Conservation (phyloP, 2,888 invertebrate species). For the Phyto melanocephala region DNA sequence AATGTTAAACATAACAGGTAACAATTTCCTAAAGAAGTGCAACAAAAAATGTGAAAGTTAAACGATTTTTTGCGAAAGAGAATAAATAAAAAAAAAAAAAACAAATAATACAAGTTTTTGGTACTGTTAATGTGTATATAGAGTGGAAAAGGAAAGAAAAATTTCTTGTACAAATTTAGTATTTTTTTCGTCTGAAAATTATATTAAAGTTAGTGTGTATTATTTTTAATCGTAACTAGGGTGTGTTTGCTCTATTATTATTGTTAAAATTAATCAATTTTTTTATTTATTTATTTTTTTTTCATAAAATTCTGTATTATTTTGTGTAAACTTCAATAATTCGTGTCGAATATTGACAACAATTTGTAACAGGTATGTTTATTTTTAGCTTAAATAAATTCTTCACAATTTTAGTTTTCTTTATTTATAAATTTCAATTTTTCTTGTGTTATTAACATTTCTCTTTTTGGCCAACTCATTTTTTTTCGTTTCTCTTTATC, state of each 20-base stretch:
- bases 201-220: neutral
- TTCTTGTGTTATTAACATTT: neutral
- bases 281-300: neutral
- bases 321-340: neutral
- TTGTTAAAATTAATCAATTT: neutral
- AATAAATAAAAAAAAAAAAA: slow-evolving; percentile 14
- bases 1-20: slow-evolving; percentile 44
- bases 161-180: slow-evolving; percentile 2
- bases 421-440: neutral
- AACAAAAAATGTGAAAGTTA: slow-evolving; percentile 54
- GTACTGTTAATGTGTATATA: neutral
- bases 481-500: neutral
- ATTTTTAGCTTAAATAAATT: neutral
- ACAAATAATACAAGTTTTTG: slow-evolving; percentile 11
- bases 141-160: neutral
- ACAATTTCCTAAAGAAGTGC: slow-evolving; percentile 35
- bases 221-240: slow-evolving; percentile 13
- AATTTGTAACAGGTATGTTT: slow-evolving; percentile 42
- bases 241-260: slow-evolving; percentile 21
- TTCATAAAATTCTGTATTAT: neutral
- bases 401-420: neutral
- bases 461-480: neutral
- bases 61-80: slow-evolving; percentile 16
- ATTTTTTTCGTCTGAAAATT: neutral
- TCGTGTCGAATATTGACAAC: neutral